Conservation (phyloP, 2,888 invertebrate species). For the Fragum fragum region DNA sequence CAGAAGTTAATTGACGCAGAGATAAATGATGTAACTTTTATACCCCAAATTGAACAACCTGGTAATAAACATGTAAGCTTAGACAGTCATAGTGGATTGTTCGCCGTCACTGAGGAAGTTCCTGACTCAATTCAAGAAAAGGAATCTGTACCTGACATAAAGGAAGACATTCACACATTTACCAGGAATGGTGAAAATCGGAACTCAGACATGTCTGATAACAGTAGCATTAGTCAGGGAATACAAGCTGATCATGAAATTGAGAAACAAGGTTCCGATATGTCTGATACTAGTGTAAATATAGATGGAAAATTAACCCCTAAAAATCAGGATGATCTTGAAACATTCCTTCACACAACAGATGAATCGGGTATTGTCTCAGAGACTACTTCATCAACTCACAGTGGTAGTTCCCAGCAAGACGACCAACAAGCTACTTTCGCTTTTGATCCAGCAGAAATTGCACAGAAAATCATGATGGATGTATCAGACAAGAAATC, state of each 20-base stretch:
- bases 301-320: conserved; percentile 59
- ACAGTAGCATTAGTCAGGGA: conserved; percentile 70
- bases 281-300: conserved; percentile 63
- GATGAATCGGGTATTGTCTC: conserved; percentile 75
- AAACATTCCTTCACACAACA: conserved; percentile 53
- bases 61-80: conserved; percentile 21
- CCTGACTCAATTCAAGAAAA: not conserved
- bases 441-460: conserved; percentile 74
- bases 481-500: conserved; percentile 78
- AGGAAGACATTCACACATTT: conserved; percentile 41
- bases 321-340: conserved; percentile 57
- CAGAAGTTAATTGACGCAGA: conserved; percentile 49
- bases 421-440: conserved; percentile 56
- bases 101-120: conserved; percentile 26
- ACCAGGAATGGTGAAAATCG: conserved; percentile 64
- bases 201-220: conserved; percentile 68
- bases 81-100: conserved; percentile 25
- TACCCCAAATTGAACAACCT: conserved; percentile 48
- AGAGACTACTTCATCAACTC: conserved; percentile 73
- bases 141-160: not conserved
- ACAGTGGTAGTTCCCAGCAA: conserved; percentile 75
- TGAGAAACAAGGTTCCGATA: conserved; percentile 61
- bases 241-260: conserved; percentile 62
- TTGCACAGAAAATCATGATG: conserved; percentile 80
- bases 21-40: conserved; percentile 53